Base-by-base conservation (phyloP, 1,140 invertebrate genomes). In the Lepeophtheirus salmonis region DNA sequence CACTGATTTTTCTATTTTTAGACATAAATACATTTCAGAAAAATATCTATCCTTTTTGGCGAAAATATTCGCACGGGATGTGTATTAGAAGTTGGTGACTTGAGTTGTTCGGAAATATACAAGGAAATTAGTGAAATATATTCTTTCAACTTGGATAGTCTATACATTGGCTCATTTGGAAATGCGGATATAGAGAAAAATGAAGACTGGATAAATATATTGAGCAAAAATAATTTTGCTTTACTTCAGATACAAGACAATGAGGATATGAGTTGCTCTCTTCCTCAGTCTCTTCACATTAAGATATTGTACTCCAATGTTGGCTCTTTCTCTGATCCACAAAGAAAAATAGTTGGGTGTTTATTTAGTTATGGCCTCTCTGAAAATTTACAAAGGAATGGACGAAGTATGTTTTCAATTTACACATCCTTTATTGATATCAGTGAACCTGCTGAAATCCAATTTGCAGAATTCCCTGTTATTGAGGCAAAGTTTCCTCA, bases 401-500 rank as follows among this genome's bases (percentile, higher is more conserved):
- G 6, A 6, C 30, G 30, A 6, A 41, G 6, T 41, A 6, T n/a
- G 6, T 10, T 41, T 41, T 41, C 6, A 6, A 41, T 41, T 10
- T 74, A 72, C 16, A 76, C 79, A 0, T 71, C 68, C 24, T 82
- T 80, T 68, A 71, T 77, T 25, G 79, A 81, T 65, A 68, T 76
- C 12, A 78, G 77, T 0, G 69, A 67, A 17, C 70, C 73, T 6
- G 72, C 76, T 0, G 69, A 70, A 21, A 72, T 71, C 49, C 69
- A 74, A 58, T 77, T 77, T 64, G 77, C 76, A 17, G 73, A 76
- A 60, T n/a, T 74, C 75, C 78, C 80, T 24, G 74, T 77, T 53
- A 72, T 80, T 61, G 74, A 78, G 62, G 72, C 80, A 48, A 75
- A 74, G 66, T 69, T 82, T n/a, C 80, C 80, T 3, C 72, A 75